Conservation (phyloP, 53 echinoderm and acorn worm genomes). For the Antedon mediterranea region DNA sequence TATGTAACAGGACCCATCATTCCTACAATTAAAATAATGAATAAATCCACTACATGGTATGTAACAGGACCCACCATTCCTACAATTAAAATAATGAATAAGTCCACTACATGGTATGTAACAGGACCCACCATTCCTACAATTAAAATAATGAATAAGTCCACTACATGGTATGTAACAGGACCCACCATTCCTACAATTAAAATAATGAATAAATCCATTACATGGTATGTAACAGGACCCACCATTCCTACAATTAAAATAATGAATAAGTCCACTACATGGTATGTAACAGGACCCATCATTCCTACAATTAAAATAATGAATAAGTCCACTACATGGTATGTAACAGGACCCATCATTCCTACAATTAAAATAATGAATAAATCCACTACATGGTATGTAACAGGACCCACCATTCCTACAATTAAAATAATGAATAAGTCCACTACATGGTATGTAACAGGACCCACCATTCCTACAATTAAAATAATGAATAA, state of each 20-base stretch:
- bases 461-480: slow-evolving; percentile 45
- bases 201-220: slow-evolving; percentile 14
- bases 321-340: slow-evolving; percentile 40
- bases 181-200: slow-evolving; percentile 23
- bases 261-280: slow-evolving; percentile 23
- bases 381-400: slow-evolving; percentile 40
- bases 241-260: slow-evolving; percentile 20
- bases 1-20: slow-evolving; percentile 33
- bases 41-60: slow-evolving; percentile 38
- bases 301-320: slow-evolving; percentile 15
- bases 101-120: slow-evolving; percentile 43
- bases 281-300: slow-evolving; percentile 43
- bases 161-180: slow-evolving; percentile 52
- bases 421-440: slow-evolving; percentile 10
- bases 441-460: slow-evolving; percentile 38
- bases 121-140: slow-evolving; percentile 36
- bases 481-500: not conserved
- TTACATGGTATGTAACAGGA: slow-evolving; percentile 43
- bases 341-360: slow-evolving; percentile 33
- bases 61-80: slow-evolving; percentile 41
- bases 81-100: slow-evolving; percentile 2
- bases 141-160: not conserved
- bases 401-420: slow-evolving; percentile 38
- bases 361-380: slow-evolving; percentile 13
- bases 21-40: slow-evolving; percentile 12